Evolutionary conservation across 2,113 vertebrate genomes (phyloP), one percentile per base, ranked within the genome.

Genomic region (Varanus salvator): DNA sequence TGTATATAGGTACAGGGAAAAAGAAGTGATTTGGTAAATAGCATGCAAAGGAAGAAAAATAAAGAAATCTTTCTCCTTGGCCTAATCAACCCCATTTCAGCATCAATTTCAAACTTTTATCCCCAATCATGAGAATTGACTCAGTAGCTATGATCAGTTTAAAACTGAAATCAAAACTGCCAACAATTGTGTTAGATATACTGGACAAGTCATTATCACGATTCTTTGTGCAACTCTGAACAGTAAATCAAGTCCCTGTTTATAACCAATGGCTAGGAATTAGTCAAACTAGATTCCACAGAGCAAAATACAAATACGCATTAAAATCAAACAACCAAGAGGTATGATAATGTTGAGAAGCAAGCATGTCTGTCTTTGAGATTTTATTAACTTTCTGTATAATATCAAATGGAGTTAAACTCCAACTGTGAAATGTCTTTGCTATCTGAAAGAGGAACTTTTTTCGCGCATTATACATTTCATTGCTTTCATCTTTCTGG

Each of bases 401-500:
- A 31, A 84, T 92, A 89, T 94, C 95, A 89, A 91, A 89, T 27
- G 14, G 87, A 75, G 87, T 84, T 84, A 92, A 95, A 92, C 86
- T 93, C 93, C 89, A 95, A 90, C 76, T 91, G 90, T 29, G 87
- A 96, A 94, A 91, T 88, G 83, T 95, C 89, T 90, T 90, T 78
- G 90, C 91, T 94, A 93, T 88, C 71, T 91, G 92, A 88, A 95
- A 68, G 89, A 92, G 91, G 77, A 93, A 87, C 93, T 95, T 96
- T 96, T 96, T 94, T 94, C 92, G 92, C 87, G 88, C 94, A 95
- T 87, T 95, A 94, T 85, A 94, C 93, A 95, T 96, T 94, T 96
- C 96, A 95, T 94, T 96, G 93, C 95, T 96, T 97, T 94, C 95
- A 96, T 95, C 93, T 94, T 95, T 94, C 94, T 93, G 95, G 96